Evolutionary conservation across 2,888 invertebrate species (phyloP).

Genomic region (Azorinus chamasolen): DNA sequence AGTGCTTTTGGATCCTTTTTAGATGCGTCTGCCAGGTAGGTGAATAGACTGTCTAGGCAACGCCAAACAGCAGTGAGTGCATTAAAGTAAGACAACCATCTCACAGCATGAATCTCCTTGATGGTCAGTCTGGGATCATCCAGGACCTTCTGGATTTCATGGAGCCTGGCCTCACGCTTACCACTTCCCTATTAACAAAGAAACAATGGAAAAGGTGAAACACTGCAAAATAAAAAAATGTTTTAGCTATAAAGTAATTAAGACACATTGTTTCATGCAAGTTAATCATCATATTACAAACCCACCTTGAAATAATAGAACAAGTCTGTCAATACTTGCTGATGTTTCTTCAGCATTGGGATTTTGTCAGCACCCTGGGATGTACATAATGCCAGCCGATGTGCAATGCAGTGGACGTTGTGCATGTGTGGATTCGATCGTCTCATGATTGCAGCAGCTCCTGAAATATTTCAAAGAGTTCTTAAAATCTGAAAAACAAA

Average conservation of each 20-base stretch:
- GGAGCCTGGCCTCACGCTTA: slow-evolving; percentile 30
- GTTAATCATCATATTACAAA: no score
- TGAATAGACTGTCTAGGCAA: slow-evolving; percentile 27
- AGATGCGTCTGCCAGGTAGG: slow-evolving; percentile 26
- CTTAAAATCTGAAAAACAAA: background rate
- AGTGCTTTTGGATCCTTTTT: slow-evolving; percentile 32
- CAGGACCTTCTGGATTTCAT: slow-evolving; percentile 36
- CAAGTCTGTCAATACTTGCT: slow-evolving; percentile 37
- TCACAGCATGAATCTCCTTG: slow-evolving; percentile 55
- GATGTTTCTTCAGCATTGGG: slow-evolving; percentile 31
- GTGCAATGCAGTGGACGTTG: slow-evolving; percentile 51
- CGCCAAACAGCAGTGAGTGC: slow-evolving; percentile 34
- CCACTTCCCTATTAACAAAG: slow-evolving; percentile 46
- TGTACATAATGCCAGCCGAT: slow-evolving; percentile 40
- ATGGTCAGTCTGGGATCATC: slow-evolving; percentile 43
- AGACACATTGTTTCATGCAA: no score
- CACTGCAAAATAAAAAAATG: no score
- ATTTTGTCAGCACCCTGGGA: slow-evolving; percentile 44
- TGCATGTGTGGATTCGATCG: slow-evolving; percentile 37
- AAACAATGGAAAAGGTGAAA: no score
- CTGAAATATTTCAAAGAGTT: slow-evolving; percentile 7
- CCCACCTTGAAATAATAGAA: slow-evolving; percentile 47
- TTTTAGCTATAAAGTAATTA: no score
- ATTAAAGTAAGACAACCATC: slow-evolving; percentile 53
- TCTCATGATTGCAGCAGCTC: slow-evolving; percentile 29